Conservation (phyloP, 2,797 vertebrate species). For the Chromobotia macracanthus region DNA sequence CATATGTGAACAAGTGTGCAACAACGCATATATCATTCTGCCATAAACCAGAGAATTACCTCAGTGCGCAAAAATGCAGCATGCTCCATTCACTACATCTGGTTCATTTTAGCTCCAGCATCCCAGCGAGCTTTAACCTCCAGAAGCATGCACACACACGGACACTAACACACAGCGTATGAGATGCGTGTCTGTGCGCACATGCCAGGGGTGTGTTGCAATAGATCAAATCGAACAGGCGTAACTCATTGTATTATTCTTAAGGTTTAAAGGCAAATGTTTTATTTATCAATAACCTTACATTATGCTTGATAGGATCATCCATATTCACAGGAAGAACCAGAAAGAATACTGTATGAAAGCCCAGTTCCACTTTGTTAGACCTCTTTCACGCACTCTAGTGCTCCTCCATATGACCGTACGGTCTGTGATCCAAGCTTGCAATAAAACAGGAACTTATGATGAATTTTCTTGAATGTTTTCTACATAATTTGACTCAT, state of each 20-base stretch:
- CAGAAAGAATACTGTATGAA: conserved; percentile 55
- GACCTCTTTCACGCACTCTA: conserved; percentile 22
- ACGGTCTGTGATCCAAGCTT: conserved; percentile 64
- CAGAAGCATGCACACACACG: conserved; percentile 50
- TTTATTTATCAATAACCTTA: conserved; percentile 66
- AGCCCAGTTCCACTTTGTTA: conserved; percentile 39
- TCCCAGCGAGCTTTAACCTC: conserved; percentile 73
- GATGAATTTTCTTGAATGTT: conserved; percentile 62
- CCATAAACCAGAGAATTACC: conserved; percentile 69
- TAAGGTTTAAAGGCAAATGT: conserved; percentile 67
- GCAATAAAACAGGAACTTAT: conserved; percentile 64
- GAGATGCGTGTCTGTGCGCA: conserved; percentile 61
- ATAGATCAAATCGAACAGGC: conserved; percentile 55
- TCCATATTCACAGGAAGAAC: conserved; percentile 60
- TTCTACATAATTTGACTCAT: conserved; percentile 58
- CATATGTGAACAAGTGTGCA: conserved; percentile 54
- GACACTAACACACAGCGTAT: conserved; percentile 48
- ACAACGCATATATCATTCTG: conserved; percentile 49
- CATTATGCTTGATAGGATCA: conserved; percentile 57
- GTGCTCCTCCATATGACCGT: conserved; percentile 62
- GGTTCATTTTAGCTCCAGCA: conserved; percentile 78
- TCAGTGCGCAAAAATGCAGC: conserved; percentile 72
- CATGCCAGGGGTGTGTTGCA: conserved; percentile 56
- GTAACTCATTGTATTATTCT: conserved; percentile 71
- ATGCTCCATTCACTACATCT: conserved; percentile 76